Evolutionary conservation across 2,888 invertebrate species (phyloP).

Genomic region (Eupithecia vulgata): DNA sequence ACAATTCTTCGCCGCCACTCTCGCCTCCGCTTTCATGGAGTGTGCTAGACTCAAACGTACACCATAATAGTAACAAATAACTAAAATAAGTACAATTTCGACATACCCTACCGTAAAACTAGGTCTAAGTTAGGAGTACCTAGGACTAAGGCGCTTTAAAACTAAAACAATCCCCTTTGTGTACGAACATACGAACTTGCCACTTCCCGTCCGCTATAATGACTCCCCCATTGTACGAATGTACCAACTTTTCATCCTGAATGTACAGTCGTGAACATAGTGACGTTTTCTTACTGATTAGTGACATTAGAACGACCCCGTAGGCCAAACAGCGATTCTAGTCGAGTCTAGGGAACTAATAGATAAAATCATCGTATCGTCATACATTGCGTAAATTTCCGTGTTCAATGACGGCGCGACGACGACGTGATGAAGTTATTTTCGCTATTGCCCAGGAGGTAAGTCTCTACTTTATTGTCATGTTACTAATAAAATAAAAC

Average conservation of each 20-base stretch:
- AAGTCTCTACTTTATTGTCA: neutral
- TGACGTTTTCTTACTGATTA: neutral
- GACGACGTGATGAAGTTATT: too few relatives aligned
- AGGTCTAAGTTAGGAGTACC: neutral
- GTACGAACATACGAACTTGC: conserved; percentile 35
- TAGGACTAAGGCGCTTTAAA: neutral
- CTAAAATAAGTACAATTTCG: neutral
- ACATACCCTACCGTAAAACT: neutral
- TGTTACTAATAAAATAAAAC: too few relatives aligned
- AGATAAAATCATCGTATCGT: too few relatives aligned
- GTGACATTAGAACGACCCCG: neutral
- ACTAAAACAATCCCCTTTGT: conserved; percentile 4
- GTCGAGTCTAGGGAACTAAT: too few relatives aligned
- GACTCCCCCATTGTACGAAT: conserved; percentile 38
- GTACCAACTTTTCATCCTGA: conserved; percentile 44
- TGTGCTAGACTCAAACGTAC: too few relatives aligned
- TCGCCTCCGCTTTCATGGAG: too few relatives aligned
- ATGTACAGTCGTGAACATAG: conserved; percentile 25
- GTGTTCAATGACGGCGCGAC: too few relatives aligned
- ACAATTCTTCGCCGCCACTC: too few relatives aligned
- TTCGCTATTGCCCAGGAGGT: too few relatives aligned
- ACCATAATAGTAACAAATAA: too few relatives aligned
- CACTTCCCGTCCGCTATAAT: conserved; percentile 41
- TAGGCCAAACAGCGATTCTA: too few relatives aligned
- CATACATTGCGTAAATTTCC: too few relatives aligned